Evolutionary conservation across 2,113 vertebrate genomes (phyloP).

Genomic region (Rhipidura dahli): DNA sequence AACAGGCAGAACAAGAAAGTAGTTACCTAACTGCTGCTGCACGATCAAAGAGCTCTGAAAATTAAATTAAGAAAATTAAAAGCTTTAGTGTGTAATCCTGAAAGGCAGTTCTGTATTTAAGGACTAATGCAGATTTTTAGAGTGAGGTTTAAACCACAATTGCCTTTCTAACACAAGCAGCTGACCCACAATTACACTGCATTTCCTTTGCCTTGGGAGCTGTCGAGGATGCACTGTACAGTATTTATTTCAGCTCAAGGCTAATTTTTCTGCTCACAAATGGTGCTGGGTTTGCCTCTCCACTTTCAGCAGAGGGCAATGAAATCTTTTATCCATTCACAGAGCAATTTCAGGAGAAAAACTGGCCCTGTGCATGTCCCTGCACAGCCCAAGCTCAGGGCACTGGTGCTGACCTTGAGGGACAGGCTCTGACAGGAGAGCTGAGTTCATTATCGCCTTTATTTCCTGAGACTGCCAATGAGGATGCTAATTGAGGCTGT

Average conservation of each 20-base stretch:
- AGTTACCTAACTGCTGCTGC: neutral
- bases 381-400: neutral
- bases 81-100: neutral
- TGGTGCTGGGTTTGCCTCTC: neutral
- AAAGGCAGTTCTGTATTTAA: conserved; percentile 16
- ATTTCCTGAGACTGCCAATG: neutral
- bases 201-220: neutral
- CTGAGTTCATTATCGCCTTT: neutral
- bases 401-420: neutral
- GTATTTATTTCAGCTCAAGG: neutral
- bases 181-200: neutral
- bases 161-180: neutral
- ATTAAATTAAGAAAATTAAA: conserved; percentile 36
- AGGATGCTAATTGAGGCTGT: neutral
- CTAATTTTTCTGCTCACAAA: neutral
- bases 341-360: neutral
- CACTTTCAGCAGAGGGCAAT: neutral
- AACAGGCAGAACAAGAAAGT: neutral
- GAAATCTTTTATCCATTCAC: neutral
- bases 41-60: neutral
- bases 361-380: neutral
- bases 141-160: neutral
- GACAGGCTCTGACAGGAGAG: neutral
- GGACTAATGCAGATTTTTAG: neutral
- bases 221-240: neutral